These are phyloP conservation scores for Serranus cabrilla DNA, from an alignment of 2,797 vertebrate genomes.

Conservation along the genomic window DNA sequence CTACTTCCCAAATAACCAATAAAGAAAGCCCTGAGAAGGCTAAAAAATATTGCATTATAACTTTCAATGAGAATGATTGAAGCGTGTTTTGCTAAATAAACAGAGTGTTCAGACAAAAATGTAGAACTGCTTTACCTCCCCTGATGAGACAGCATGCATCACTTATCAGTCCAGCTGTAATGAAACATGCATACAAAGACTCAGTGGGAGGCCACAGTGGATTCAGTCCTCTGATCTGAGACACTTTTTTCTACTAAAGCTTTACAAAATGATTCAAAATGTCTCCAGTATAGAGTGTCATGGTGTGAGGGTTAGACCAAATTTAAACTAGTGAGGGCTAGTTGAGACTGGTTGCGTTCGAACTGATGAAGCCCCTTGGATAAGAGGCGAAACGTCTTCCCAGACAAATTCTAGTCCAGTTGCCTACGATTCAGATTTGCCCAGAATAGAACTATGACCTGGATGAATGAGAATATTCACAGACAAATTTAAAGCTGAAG, in stretches of 20 bases:
- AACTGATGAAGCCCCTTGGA: too few relatives aligned
- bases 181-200: not conserved
- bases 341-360: too few relatives aligned
- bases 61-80: slow-evolving; percentile 32
- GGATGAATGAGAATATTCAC: too few relatives aligned
- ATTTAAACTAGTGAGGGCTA: not conserved
- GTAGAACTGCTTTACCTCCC: slow-evolving; percentile 2
- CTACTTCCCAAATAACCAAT: slow-evolving; percentile 53
- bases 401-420: too few relatives aligned
- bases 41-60: slow-evolving; percentile 18
- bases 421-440: too few relatives aligned
- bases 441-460: too few relatives aligned
- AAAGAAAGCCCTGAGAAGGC: slow-evolving; percentile 41
- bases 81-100: slow-evolving; percentile 48
- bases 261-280: not conserved
- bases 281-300: not conserved
- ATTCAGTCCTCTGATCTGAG: not conserved
- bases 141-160: not conserved
- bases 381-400: too few relatives aligned
- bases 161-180: not conserved
- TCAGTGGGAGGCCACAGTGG: not conserved
- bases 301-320: not conserved
- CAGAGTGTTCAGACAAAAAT: slow-evolving; percentile 15
- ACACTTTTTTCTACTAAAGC: not conserved
- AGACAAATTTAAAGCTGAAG: too few relatives aligned